A percentile compares a stretch with the other conserved stretches of the same genome.
These are phyloP conservation scores for Strigops habroptila DNA, from an alignment of 2,113 vertebrate genomes.

Conservation along the genomic window DNA sequence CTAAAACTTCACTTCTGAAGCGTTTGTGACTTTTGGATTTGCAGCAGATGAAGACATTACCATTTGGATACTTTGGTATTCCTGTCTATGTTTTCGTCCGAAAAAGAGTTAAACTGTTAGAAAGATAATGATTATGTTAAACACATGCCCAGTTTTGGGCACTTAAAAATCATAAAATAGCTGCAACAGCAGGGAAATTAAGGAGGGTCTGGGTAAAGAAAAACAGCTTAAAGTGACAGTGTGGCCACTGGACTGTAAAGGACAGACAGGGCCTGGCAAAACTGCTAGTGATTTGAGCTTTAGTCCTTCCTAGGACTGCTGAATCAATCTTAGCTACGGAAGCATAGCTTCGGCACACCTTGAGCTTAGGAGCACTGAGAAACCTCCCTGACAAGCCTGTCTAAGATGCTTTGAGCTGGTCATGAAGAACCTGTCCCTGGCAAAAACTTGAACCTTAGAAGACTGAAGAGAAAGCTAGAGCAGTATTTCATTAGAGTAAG, in stretches of 20 bases:
- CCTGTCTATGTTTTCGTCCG: slow-evolving; percentile 20
- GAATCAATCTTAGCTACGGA: background rate
- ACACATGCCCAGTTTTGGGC: background rate
- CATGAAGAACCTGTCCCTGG: background rate
- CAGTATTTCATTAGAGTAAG: slow-evolving; percentile 7
- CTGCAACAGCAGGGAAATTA: slow-evolving; percentile 39
- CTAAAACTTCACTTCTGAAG: background rate
- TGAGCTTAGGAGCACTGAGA: background rate
- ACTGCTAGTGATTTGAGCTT: background rate
- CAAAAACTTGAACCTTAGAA: background rate
- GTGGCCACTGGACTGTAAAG: background rate
- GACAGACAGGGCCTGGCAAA: background rate
- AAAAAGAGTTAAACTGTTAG: slow-evolving; percentile 50
- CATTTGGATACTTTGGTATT: background rate
- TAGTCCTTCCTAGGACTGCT: background rate
- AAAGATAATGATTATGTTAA: background rate
- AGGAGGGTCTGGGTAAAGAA: slow-evolving; percentile 26
- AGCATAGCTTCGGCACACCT: background rate
- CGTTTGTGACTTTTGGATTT: background rate
- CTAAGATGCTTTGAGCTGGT: background rate
- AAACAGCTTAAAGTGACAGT: slow-evolving; percentile 34
- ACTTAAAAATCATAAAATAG: background rate
- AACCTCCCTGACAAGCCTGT: background rate
- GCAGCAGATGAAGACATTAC: background rate
- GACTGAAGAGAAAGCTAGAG: slow-evolving; percentile 35